phyloP scores from a whole-genome alignment of 1,140 invertebrate genomes.

The Uloborus diversus region DNA sequence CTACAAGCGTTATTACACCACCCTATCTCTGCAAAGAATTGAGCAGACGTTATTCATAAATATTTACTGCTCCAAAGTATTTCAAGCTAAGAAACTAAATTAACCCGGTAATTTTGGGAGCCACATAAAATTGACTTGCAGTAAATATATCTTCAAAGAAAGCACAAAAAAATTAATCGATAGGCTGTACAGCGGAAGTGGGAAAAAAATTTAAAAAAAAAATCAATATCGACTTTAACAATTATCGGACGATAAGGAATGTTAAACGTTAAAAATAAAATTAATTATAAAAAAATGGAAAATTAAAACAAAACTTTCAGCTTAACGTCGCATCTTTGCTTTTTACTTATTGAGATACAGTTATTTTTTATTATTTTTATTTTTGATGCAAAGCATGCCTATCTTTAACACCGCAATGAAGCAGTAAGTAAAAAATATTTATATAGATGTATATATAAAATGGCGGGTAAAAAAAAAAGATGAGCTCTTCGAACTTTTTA shows the following conservation, averaged over 20 bases:
- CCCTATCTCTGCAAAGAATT: too few relatives aligned
- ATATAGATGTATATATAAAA: too few relatives aligned
- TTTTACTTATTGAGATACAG: slow-evolving; percentile 56
- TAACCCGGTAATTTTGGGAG: slow-evolving; percentile 36
- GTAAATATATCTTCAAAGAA: slow-evolving; percentile 20
- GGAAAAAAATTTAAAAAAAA: slow-evolving; percentile 8
- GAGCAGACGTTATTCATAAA: too few relatives aligned
- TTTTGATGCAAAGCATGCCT: slow-evolving; percentile 10
- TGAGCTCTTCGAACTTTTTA: slow-evolving; percentile 53
- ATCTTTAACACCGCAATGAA: slow-evolving; percentile 45
- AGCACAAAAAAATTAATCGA: slow-evolving; percentile 26
- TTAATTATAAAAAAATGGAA: slow-evolving; percentile 50
- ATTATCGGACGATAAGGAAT: slow-evolving; percentile 55
- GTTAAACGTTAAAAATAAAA: slow-evolving; percentile 56
- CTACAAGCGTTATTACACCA: too few relatives aligned
- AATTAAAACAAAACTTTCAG: slow-evolving; percentile 39
- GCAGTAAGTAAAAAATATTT: slow-evolving; percentile 42
- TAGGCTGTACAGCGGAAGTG: not conserved
- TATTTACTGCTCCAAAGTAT: too few relatives aligned
- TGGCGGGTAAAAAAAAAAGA: slow-evolving; percentile 20
- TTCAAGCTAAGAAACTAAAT: slow-evolving; percentile 32
- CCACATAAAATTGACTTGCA: slow-evolving; percentile 33
- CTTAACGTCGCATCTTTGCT: slow-evolving; percentile 52
- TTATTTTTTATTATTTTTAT: slow-evolving; percentile 44
- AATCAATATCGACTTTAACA: slow-evolving; percentile 54